A percentile compares a stretch with the other conserved stretches of the same genome.
These are phyloP conservation scores for Oncorhynchus masou DNA, from an alignment of 2,113 vertebrate species.

Conservation along the genomic window DNA sequence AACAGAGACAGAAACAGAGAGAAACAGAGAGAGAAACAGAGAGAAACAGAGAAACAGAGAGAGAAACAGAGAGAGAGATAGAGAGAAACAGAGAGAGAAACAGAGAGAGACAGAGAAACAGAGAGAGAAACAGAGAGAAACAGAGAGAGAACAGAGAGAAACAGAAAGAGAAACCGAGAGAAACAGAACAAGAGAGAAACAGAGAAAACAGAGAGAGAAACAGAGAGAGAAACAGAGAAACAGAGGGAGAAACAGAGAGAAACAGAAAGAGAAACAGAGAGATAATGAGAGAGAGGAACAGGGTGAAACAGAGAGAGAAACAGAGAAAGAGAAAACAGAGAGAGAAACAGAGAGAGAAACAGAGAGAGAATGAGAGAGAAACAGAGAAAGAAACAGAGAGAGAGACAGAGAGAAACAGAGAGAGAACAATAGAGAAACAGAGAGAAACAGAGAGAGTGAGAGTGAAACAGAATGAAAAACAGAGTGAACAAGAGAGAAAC, in stretches of 20 bases:
- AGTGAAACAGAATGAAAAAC: no score
- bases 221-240: accelerated
- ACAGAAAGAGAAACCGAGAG: no score
- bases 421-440: no score
- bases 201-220: accelerated
- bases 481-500: no score
- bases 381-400: accelerated
- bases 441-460: no score
- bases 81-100: no score
- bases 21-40: no score
- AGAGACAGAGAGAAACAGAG: accelerated
- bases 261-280: accelerated
- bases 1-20: accelerated
- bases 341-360: no score
- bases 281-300: no score
- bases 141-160: accelerated
- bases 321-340: accelerated
- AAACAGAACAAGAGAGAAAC: accelerated
- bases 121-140: accelerated
- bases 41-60: no score
- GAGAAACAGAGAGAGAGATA: accelerated
- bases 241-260: accelerated
- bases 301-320: accelerated
- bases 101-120: accelerated
- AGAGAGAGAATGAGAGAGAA: no score